phyloP scores from a whole-genome alignment of 1,140 invertebrate genomes.

The Sycophila sp. region DNA sequence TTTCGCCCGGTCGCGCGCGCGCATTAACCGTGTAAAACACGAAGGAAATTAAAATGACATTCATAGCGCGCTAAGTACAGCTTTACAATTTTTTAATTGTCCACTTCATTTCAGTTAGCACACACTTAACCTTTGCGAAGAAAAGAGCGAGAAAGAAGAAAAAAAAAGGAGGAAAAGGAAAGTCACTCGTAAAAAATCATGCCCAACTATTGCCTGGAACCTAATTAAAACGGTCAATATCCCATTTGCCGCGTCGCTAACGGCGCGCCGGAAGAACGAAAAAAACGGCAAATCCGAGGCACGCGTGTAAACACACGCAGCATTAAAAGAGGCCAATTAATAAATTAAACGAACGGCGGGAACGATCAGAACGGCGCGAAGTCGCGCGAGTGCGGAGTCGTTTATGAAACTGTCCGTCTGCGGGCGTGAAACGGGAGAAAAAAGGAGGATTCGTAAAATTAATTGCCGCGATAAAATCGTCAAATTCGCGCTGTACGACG shows the following conservation, averaged over 20 bases:
- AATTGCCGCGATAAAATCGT: constrained; percentile 16
- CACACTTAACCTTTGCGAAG: too few relatives aligned
- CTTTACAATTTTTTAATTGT: constrained; percentile 29
- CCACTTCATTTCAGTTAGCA: constrained; percentile 30
- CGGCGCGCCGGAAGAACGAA: too few relatives aligned
- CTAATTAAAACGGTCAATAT: constrained; percentile 26
- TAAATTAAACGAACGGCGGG: constrained; percentile 17
- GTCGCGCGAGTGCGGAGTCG: neutral
- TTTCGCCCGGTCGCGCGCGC: neutral
- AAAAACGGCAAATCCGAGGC: neutral
- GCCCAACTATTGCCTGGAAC: neutral
- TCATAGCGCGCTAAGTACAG: constrained; percentile 19
- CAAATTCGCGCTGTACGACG: neutral
- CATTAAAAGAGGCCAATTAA: too few relatives aligned
- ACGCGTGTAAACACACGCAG: neutral
- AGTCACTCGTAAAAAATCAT: constrained; percentile 22
- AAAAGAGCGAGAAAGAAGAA: constrained; percentile 8
- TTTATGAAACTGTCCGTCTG: constrained; percentile 10
- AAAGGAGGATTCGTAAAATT: constrained; percentile 7
- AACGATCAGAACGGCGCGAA: neutral
- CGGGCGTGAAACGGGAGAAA: neutral
- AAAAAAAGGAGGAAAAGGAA: neutral
- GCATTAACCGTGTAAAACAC: constrained; percentile 4
- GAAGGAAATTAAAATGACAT: constrained; percentile 27
- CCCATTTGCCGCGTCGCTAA: too few relatives aligned